Evolutionary conservation across 2,113 vertebrate genomes (phyloP), one percentile per base, ranked within the genome.

Genomic region (Cettia cetti): DNA sequence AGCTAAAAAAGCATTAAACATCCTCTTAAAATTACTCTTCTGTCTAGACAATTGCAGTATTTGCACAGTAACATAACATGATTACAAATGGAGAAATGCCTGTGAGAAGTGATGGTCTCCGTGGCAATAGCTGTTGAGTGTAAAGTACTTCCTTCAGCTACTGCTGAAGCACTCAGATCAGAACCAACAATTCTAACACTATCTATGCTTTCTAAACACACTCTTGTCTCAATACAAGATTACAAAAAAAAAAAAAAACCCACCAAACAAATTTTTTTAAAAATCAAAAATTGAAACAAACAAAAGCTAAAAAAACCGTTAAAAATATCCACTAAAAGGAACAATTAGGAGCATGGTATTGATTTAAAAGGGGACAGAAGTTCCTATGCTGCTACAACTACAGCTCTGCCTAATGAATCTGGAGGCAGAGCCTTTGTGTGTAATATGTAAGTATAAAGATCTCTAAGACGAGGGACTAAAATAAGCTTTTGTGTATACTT

Each of bases 21-120:
- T 24, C 60, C 76, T 81, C 88, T 74, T 86, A 86, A 95, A 95
- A 90, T 93, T 56, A 74, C 42, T 94, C 54, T 82, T 89, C 63
- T 80, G 12, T 83, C 19, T 66, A 88, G 82, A 77, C 54, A 91
- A 80, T 74, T 90, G 33, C 11, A 14, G 47, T 77, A 52, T 74
- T 94, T 95, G 75, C 59, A 86, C 39, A 86, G 89, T 92, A 90
- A 37, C 61, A 24, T 80, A 63, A n/a, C 49, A 2, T 74, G 71
- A 86, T 90, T 95, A 39, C 47, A 85, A 44, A 74, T 80, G 18
- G 79, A 70, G 42, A 81, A 82, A 57, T 27, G 45, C 70, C 81
- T 45, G 35, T 83, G 78, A 90, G 75, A 94, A 42, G 40, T 74
- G 75, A 68, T 90, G 63, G 22, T 95, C 59, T 93, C 79, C 0